Base-by-base conservation (phyloP, 2,888 invertebrate species). In the Brachypalpus laphriformis region DNA sequence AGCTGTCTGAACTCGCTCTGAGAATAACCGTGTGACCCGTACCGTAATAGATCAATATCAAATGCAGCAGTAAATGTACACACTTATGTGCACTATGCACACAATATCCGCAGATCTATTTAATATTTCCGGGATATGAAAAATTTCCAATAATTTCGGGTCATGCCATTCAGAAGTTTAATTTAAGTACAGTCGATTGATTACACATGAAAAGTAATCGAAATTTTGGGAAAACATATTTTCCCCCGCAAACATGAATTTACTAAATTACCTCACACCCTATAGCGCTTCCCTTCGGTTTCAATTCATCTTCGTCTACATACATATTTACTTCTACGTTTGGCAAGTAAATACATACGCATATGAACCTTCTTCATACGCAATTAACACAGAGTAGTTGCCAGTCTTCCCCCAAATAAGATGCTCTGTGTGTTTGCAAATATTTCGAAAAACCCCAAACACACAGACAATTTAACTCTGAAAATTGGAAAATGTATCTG, bases 401-500 rank as follows among this genome's bases (percentile, higher is more conserved):
- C n/a, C 14, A 51, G 37, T 66, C n/a, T 25, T 42, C 76, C 61
- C 51, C 14, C 5, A 14, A 56, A 18, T 45, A 16, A 45, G 20
- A 40, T 22, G 9, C 8, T 54, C 34, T 34, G 31, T 45, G 22
- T 83, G 72, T 70, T 80, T 83, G 68, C 78, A 74, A 78, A 80
- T 70, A 80, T 65, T 70, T 83, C 57, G 54, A 63, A 75, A 74
- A 75, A 75, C 70, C 57, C 70, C 45, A 34, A 45, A 54, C 42
- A 51, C 65, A 78, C 68, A 80, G 70, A 65, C 80, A 80, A 80
- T 83, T 83, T 65, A 80, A 75, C 75, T 47, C 51, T 56, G 75
- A 80, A 74, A 83, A 80, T 57, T 75, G 59, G 75, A 75, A 80
- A 83, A 80, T 65, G 65, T 80, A 75, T 80, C 75, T 85, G 65